Conservation (phyloP, 2,113 vertebrate species). For the Ctenomys sociabilis region DNA sequence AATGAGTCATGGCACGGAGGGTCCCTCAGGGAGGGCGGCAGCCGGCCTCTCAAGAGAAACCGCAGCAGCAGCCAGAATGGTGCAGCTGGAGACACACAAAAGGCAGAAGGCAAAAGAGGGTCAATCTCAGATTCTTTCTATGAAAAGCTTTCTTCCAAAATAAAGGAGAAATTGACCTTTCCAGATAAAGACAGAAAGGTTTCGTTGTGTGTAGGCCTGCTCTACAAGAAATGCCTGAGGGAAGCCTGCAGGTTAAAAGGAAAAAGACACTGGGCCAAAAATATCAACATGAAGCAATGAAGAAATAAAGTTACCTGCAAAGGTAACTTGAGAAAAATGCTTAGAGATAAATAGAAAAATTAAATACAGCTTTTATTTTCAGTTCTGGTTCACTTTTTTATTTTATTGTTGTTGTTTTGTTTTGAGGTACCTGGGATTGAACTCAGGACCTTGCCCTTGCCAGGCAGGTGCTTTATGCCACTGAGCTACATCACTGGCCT, state of each 20-base stretch:
- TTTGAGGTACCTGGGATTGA: too few species aligned
- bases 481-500: too few species aligned
- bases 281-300: background rate
- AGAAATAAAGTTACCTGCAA: background rate
- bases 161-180: background rate
- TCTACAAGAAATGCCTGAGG: background rate
- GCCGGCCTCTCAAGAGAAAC: background rate
- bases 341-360: background rate
- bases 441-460: too few species aligned
- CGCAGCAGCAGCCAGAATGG: background rate
- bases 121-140: too few species aligned
- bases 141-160: background rate
- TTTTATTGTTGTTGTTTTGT: too few species aligned
- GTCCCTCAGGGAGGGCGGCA: background rate
- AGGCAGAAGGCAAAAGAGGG: background rate
- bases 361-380: background rate
- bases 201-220: background rate
- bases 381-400: background rate
- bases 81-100: background rate
- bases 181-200: background rate
- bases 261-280: background rate
- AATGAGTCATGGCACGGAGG: background rate
- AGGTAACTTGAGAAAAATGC: background rate
- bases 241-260: background rate
- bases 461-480: too few species aligned